Conservation (phyloP, 2,888 invertebrate genomes). For the Chrysolina haemoptera region DNA sequence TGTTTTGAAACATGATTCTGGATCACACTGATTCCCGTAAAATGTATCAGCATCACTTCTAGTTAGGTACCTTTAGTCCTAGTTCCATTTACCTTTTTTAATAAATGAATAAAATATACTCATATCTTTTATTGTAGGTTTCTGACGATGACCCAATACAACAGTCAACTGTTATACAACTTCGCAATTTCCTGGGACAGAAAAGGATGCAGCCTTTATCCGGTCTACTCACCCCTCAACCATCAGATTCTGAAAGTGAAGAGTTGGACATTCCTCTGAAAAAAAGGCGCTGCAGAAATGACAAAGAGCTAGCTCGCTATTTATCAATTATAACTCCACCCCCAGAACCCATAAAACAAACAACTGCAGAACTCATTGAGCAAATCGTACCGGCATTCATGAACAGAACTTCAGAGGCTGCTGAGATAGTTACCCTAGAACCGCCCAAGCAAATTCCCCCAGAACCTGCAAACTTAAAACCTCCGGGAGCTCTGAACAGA, state of each 20-base stretch:
- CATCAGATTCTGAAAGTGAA: slow-evolving; percentile 84
- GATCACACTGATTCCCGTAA: no score
- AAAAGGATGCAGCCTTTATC: slow-evolving; percentile 58
- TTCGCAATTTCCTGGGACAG: slow-evolving; percentile 57
- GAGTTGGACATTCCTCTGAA: slow-evolving; percentile 69
- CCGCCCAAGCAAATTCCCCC: not conserved
- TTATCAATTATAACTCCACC: slow-evolving; percentile 52
- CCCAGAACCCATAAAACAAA: slow-evolving; percentile 36
- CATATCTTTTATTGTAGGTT: slow-evolving; percentile 56
- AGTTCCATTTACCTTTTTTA: no score
- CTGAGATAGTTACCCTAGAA: no score
- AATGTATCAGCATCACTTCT: no score
- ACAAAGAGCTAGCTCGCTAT: slow-evolving; percentile 72
- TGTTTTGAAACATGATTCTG: no score
- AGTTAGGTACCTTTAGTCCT: no score
- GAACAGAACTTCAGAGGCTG: not conserved
- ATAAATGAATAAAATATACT: no score
- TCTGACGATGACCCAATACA: slow-evolving; percentile 59
- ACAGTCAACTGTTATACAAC: slow-evolving; percentile 54
- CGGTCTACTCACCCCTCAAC: slow-evolving; percentile 81
- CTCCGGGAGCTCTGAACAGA: not conserved
- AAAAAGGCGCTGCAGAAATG: slow-evolving; percentile 75
- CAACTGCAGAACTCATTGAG: not conserved
- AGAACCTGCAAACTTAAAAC: not conserved
- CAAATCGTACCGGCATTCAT: not conserved